Conservation (phyloP, 2,113 vertebrate species). For the Narcine bancroftii region DNA sequence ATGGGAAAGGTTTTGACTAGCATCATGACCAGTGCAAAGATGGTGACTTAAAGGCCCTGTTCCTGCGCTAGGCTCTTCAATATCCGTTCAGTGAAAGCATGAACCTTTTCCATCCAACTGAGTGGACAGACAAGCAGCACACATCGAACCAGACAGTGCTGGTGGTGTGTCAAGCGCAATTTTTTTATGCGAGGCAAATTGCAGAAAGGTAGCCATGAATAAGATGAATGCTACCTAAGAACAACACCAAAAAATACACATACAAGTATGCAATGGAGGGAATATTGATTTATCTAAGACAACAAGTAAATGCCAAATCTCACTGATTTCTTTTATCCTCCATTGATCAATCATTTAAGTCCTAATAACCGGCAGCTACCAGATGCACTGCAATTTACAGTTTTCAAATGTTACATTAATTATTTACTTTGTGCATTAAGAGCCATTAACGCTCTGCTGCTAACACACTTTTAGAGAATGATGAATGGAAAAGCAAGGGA, state of each 20-base stretch:
- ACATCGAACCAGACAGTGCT: background rate
- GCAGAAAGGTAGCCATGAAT: too few relatives aligned
- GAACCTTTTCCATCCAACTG: background rate
- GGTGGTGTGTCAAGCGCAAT: background rate
- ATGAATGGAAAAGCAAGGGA: background rate
- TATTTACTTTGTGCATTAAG: background rate
- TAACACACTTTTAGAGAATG: background rate
- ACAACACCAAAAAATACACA: background rate
- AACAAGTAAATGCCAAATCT: slow-evolving; percentile 24
- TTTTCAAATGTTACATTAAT: slow-evolving; percentile 25
- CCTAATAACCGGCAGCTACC: background rate
- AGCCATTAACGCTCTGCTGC: background rate
- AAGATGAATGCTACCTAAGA: background rate
- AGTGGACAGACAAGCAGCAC: background rate
- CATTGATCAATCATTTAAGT: slow-evolving; percentile 16
- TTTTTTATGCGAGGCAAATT: background rate
- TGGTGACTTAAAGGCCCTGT: too few relatives aligned
- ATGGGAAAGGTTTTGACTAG: too few relatives aligned
- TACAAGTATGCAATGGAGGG: background rate
- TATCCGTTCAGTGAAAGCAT: too few relatives aligned
- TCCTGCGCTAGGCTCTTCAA: too few relatives aligned
- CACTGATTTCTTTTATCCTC: background rate
- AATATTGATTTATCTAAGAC: background rate
- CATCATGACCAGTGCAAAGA: too few relatives aligned
- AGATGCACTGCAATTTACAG: background rate